These are phyloP conservation scores for Holcopasites calliopsidis DNA, from an alignment of 1,140 invertebrate species.

Conservation along the genomic window DNA sequence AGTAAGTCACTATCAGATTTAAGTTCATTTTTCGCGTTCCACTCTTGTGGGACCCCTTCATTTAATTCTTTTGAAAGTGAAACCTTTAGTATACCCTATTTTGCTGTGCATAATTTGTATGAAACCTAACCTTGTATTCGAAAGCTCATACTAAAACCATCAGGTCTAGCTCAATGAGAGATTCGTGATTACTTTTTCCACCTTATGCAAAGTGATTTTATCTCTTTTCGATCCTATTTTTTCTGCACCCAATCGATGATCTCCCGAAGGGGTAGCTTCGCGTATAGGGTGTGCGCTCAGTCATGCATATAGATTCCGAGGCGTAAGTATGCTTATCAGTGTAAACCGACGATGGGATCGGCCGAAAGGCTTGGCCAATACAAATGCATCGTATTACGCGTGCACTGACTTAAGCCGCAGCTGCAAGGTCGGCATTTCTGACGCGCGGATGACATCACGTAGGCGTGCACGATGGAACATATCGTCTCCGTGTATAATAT, in stretches of 20 bases:
- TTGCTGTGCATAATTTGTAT: no score
- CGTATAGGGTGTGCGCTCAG: background rate
- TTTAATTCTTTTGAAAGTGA: background rate
- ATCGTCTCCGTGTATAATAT: slow-evolving; percentile 33
- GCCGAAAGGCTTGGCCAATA: slow-evolving; percentile 65
- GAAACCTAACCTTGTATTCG: no score
- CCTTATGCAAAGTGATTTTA: no score
- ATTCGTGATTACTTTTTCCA: no score
- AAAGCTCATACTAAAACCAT: no score
- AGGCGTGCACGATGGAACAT: slow-evolving; percentile 47
- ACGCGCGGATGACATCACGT: slow-evolving; percentile 62
- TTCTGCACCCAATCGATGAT: background rate
- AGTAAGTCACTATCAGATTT: background rate
- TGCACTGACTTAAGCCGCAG: slow-evolving; percentile 60
- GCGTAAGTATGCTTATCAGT: slow-evolving; percentile 53
- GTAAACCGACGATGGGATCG: slow-evolving; percentile 50
- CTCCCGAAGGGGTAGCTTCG: background rate
- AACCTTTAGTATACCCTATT: no score
- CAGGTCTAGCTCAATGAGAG: no score
- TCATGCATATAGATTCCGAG: slow-evolving; percentile 2
- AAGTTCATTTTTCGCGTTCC: background rate
- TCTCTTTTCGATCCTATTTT: no score
- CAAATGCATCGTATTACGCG: slow-evolving; percentile 65
- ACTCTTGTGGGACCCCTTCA: background rate
- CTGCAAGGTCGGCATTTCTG: slow-evolving; percentile 65